Evolutionary conservation across 2,113 vertebrate genomes (phyloP).

Genomic region (Oostethus manadensis): DNA sequence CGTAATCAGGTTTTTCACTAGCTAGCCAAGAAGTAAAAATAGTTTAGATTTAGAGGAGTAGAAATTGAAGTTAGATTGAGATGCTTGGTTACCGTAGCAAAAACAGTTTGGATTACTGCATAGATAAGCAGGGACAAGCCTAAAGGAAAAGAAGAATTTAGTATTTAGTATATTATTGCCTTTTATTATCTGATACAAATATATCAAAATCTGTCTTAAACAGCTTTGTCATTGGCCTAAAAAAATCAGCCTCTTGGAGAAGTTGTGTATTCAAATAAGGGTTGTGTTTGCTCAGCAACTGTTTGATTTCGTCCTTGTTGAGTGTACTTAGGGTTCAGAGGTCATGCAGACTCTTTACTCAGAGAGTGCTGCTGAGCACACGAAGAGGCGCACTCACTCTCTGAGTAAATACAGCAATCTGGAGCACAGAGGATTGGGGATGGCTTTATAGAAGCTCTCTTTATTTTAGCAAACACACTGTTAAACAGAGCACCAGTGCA

Average conservation of each 20-base stretch:
- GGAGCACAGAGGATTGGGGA: slow-evolving; percentile 51
- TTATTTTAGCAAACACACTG: slow-evolving; percentile 65
- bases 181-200: slow-evolving; percentile 36
- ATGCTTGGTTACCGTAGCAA: not conserved
- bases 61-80: not conserved
- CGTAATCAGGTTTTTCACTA: not conserved
- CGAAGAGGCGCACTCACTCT: slow-evolving; percentile 55
- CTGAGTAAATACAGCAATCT: slow-evolving; percentile 70
- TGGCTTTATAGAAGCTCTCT: slow-evolving; percentile 60
- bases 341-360: slow-evolving; percentile 69
- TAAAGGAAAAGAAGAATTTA: no score
- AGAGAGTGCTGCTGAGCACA: slow-evolving; percentile 64
- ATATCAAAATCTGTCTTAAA: slow-evolving; percentile 28
- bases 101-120: not conserved
- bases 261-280: slow-evolving; percentile 64
- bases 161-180: not conserved
- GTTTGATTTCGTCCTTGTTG: slow-evolving; percentile 69
- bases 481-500: slow-evolving; percentile 48
- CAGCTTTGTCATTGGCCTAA: slow-evolving; percentile 24
- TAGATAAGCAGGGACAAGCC: no score
- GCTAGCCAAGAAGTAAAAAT: slow-evolving; percentile 2
- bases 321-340: slow-evolving; percentile 69
- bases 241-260: slow-evolving; percentile 51
- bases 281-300: slow-evolving; percentile 64
- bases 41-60: not conserved